Conservation (phyloP, 2,797 vertebrate species). For the Cuculus canorus region DNA sequence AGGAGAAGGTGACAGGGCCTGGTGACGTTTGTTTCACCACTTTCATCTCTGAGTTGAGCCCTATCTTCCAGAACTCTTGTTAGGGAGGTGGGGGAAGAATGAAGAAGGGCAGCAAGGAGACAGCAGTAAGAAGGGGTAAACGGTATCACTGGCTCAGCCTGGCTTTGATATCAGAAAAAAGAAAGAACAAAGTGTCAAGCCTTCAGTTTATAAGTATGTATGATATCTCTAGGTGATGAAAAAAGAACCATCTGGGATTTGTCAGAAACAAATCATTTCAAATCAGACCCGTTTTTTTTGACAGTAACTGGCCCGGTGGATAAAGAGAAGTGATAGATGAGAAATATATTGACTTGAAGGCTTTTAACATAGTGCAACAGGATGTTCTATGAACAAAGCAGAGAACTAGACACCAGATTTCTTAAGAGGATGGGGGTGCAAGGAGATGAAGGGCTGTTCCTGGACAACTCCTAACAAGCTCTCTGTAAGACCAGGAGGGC, state of each 20-base stretch:
- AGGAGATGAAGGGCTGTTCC: not conserved
- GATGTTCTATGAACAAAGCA: not conserved
- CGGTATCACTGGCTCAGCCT: not conserved
- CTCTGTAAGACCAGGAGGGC: not conserved
- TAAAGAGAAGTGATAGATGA: constrained; percentile 1
- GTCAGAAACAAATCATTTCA: constrained; percentile 3
- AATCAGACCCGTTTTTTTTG: not conserved
- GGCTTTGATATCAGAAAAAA: not conserved
- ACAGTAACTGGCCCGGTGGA: not conserved
- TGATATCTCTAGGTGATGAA: not conserved
- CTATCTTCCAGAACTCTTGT: not conserved
- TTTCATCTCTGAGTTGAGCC: not conserved
- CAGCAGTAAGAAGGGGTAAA: not conserved
- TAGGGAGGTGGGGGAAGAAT: not conserved
- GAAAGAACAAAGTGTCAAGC: not conserved
- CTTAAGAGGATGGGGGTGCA: not conserved
- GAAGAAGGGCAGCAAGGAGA: not conserved
- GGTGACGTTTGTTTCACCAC: not conserved
- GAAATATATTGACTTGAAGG: not conserved
- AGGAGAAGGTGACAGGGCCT: not conserved
- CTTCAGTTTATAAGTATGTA: not conserved
- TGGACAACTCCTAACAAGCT: not conserved
- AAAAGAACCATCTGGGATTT: not conserved
- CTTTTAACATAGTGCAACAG: not conserved
- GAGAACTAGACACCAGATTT: not conserved